Evolutionary conservation across 2,113 vertebrate genomes (phyloP), one percentile per base, ranked within the genome.

Genomic region (Oreochromis aureus): DNA sequence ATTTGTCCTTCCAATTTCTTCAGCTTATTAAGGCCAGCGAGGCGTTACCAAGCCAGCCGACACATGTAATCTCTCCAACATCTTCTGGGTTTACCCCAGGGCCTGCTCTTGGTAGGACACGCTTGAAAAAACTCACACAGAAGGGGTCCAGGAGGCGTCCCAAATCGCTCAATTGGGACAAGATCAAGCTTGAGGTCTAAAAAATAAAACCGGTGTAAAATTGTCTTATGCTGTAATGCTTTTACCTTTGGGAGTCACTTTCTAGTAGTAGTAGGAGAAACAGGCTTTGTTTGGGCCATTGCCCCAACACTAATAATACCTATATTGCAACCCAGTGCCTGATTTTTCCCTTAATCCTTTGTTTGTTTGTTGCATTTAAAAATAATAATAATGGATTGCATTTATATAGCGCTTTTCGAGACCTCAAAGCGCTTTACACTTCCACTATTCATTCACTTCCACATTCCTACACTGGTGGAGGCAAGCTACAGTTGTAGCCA

Each of bases 1-100:
- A 59, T 59, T 59, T 0, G 2, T 30, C 0, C 56, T 16, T 58
- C 3, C 13, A 30, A 16, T 58, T 0, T 30, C 13, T 58, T 58
- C 24, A 27, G 2, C 56, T 58, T 5, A 30, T 58, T 30, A 30
- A 30, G 4, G 24, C 56, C 24, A 30, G 1, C 4, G 2, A 59
- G 56, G 24, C 1, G 13, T 16, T 59, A 59, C 13, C 4, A 59
- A 59, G 24, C 13, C 24, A 30, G 56, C 24, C 3, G 3, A 59
- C 30, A 3, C 24, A 59, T 59, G 13, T 59, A 30, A 58, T 58
- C 24, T 27, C 55, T 15, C 55, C 55, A 58, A 15, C 12, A 27
- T 56, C 55, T 15, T 27, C 56, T 58, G 13, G 13, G 56, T 58
- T 58, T 58, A 58, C 13, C 24, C 24, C 24, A 16, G 24, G 24